Evolutionary conservation across 2,113 vertebrate species (phyloP).

Genomic region (Lichenostomus cassidix): DNA sequence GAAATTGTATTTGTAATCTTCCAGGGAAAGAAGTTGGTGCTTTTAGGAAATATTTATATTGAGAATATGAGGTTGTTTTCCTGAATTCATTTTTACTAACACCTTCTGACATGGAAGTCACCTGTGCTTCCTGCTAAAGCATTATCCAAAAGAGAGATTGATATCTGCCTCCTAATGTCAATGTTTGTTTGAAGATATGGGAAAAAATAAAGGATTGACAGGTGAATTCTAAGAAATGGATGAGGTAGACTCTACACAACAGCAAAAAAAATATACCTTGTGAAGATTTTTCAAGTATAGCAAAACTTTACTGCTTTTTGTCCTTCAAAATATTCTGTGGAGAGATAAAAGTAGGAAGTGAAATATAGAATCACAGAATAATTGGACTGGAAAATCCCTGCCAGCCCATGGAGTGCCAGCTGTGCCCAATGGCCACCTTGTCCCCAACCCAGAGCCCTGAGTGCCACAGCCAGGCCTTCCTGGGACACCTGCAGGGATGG

Average conservation of each 20-base stretch:
- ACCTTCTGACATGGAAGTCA: neutral
- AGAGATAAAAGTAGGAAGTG: neutral
- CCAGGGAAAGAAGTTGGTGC: neutral
- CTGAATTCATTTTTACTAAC: neutral
- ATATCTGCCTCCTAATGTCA: neutral
- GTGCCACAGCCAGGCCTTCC: neutral
- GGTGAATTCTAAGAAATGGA: slow-evolving; percentile 9
- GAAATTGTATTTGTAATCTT: neutral
- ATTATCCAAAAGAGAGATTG: neutral
- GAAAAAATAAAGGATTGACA: neutral
- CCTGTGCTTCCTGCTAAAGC: neutral
- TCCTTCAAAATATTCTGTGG: neutral
- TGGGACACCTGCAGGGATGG: neutral
- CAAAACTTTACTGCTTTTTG: neutral
- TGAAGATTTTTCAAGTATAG: neutral
- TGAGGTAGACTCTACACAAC: neutral
- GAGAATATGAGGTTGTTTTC: neutral
- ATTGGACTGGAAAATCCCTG: neutral
- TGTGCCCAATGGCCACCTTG: fast-evolving
- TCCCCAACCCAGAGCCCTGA: neutral
- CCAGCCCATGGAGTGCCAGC: fast-evolving
- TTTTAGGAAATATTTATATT: neutral
- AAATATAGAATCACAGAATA: neutral
- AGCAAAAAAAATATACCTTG: neutral
- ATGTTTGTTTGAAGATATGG: neutral